A percentile compares a stretch with the other conserved stretches of the same genome.
phyloP scores from a whole-genome alignment of 2,888 invertebrate genomes.

The Acleris literana region DNA sequence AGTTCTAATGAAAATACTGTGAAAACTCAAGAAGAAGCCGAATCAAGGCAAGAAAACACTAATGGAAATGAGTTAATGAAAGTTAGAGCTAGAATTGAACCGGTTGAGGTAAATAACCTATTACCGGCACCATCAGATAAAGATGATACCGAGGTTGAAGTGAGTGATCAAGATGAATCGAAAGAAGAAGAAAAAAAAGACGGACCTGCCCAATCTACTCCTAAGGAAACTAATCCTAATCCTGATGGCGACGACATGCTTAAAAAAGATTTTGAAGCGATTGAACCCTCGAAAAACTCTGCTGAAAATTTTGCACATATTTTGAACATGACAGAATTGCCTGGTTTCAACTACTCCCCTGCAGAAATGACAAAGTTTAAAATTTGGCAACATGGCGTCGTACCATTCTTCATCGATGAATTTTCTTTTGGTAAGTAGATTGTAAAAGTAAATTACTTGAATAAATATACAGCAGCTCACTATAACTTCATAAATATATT shows the following conservation, averaged over 20 bases:
- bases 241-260: too few relatives aligned
- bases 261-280: background rate
- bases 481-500: too few relatives aligned
- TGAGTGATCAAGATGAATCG: background rate
- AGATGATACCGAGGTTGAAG: background rate
- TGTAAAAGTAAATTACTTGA: too few relatives aligned
- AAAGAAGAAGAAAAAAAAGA: background rate
- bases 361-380: conserved; percentile 60
- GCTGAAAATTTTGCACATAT: background rate
- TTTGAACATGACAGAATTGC: conserved; percentile 31
- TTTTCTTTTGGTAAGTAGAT: conserved; percentile 62
- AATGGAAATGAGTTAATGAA: background rate
- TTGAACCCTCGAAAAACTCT: background rate
- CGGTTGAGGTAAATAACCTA: background rate
- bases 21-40: too few relatives aligned
- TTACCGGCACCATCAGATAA: background rate
- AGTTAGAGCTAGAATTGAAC: background rate
- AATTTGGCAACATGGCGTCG: conserved; percentile 63
- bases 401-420: conserved; percentile 69
- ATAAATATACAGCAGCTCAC: too few relatives aligned
- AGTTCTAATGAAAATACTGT: too few relatives aligned
- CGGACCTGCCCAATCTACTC: background rate
- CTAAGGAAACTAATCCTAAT: too few relatives aligned
- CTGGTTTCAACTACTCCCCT: conserved; percentile 54
- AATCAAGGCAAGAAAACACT: too few relatives aligned